Percentiles rank a stretch among this genome's conserved stretches.
Evolutionary conservation across 2,888 invertebrate genomes (phyloP).

Genomic region (Monochamus alternatus): DNA sequence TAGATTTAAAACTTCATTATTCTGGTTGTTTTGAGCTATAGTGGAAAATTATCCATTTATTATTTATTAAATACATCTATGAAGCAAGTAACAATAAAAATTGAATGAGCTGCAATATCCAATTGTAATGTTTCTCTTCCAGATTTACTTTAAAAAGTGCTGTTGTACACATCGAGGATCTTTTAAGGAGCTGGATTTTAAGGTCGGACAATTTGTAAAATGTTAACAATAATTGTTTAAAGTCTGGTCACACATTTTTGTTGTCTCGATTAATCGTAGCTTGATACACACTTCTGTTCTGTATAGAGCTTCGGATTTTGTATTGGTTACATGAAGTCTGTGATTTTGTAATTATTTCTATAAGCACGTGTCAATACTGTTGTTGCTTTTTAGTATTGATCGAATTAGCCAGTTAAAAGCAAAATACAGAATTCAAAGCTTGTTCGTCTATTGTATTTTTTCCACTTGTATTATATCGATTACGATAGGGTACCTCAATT

Average conservation of each 20-base stretch:
- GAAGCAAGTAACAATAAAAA: no score
- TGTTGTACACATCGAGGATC: slow-evolving; percentile 24
- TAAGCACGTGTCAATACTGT: slow-evolving; percentile 66
- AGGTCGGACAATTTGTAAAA: slow-evolving; percentile 27
- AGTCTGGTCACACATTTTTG: slow-evolving; percentile 37
- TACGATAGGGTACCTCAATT: slow-evolving; percentile 25
- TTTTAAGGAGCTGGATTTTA: slow-evolving; percentile 20
- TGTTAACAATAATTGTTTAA: slow-evolving; percentile 33
- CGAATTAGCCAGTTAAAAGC: slow-evolving; percentile 57
- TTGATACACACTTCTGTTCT: slow-evolving; percentile 39
- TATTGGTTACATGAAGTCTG: slow-evolving; percentile 64
- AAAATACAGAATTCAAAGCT: slow-evolving; percentile 67
- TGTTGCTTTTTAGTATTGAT: slow-evolving; percentile 67
- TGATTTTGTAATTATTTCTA: slow-evolving; percentile 63
- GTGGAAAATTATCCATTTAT: no score
- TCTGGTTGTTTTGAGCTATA: no score
- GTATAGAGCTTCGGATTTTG: slow-evolving; percentile 63
- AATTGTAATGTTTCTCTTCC: slow-evolving; percentile 21
- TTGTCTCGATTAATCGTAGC: slow-evolving; percentile 31
- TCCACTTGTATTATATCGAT: slow-evolving; percentile 36
- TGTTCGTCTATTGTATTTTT: slow-evolving; percentile 41
- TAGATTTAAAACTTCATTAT: no score
- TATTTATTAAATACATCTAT: no score
- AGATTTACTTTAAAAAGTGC: slow-evolving; percentile 32
- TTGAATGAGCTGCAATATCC: no score